Evolutionary conservation across 1,140 invertebrate species (phyloP), one percentile per base, ranked within the genome.

Genomic region (Thaumatotibia leucotreta): DNA sequence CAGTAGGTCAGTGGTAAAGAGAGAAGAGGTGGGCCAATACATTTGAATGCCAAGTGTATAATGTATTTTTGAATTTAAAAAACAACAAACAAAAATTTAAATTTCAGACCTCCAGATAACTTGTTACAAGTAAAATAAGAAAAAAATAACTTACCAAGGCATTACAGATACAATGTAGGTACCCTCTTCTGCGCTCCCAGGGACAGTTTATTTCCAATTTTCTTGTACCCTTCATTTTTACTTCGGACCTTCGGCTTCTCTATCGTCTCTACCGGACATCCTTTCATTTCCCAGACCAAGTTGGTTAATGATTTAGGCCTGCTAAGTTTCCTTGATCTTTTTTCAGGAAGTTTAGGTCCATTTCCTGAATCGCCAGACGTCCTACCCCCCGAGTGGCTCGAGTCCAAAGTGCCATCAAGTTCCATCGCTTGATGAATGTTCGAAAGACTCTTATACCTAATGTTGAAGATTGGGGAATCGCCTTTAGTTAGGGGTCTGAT

Each of bases 231-330:
- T 68, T 93, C 93, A 74, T 92, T 92, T 86, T 93, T 93, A 67
- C 91, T 84, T 71, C 92, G 93, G 83, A 89, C 83, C 87, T 93
- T 93, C 74, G 92, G 91, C 77, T 92, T 93, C 84, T 93, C 81
- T 88, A 92, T 91, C 66, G 89, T 75, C 84, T 92, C 83, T 70
- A 89, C 85, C 69, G 93, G 80, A 86, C 91, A 80, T 11, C 93
- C 94, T 71, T 94, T 92, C 65, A 95, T 84, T 82, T 96, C 95
- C 96, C 96, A 97, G 45, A 97, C 96, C 70, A 97, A 92, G 92
- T 97, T 97, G 39, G 96, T 97, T 76, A 97, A 92, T 65, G 96
- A 97, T 70, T 96, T 93, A 9, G 96, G 96, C 84, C 95, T 93
- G 65, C 95, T 95, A 67, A 96, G 79, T 72, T 94, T 94, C 70